Evolutionary conservation across 2,797 vertebrate species (phyloP), one percentile per base, ranked within the genome.

Genomic region (Cossypha polioptera): DNA sequence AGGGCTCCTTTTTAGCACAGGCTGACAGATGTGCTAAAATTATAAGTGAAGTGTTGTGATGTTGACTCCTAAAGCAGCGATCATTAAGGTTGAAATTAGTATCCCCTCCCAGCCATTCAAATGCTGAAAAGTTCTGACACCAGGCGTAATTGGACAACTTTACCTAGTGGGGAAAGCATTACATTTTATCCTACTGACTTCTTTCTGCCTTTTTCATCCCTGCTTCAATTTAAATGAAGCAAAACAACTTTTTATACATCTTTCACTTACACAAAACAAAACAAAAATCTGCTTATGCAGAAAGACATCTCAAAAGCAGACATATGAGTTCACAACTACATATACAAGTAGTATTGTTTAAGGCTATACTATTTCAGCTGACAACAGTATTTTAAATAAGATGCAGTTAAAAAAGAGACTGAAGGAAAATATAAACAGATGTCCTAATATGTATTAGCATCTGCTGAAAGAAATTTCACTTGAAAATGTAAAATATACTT

Each of bases 211-310:
- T 95, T 95, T 91, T 88, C 78, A 94, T 95, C 68, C 83, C 43
- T 65, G 78, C 79, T 87, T 80, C 90, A 94, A 96, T 97, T 96
- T 96, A 93, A 95, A 92, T 85, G 92, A 95, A 94, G 88, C 91
- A 96, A 96, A 96, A 77, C 84, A 97, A 95, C 78, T 95, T 93
- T 80, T 95, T 73, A 85, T 72, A 94, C 81, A 95, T 85, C 82
- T 86, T 93, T 91, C 92, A 84, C 77, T 95, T 92, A 88, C 92
- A 93, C 71, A 86, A 95, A 97, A 95, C 92, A 96, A 95, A 95
- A 95, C 90, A 97, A 96, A 96, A 97, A 97, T 94, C 91, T 95
- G 95, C 96, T 97, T 97, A 97, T 96, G 96, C 95, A 96, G 91
- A 97, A 96, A 97, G 94, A 94, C 89, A 95, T 97, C 94, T 96